Base-by-base conservation (phyloP, 2,888 invertebrate genomes). In the Meandrusa payeni region DNA sequence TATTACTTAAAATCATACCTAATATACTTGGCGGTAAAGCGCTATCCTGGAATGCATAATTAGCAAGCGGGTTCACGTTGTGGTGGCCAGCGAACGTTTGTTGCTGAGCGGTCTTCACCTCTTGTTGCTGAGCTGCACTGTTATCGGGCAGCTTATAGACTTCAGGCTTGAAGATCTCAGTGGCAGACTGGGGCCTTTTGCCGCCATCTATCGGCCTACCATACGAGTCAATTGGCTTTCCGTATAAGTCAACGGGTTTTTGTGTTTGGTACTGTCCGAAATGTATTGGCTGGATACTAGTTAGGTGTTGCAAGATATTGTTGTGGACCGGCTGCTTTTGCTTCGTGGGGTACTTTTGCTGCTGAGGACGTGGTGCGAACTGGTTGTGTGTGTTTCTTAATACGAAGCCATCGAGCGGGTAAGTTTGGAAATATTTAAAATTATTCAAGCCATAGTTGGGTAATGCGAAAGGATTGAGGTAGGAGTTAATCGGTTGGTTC, bases 401-500 rank as follows among this genome's bases (percentile, higher is more conserved):
- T 3, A 83, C 55, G 1, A 81, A 64, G n/a, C n/a, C n/a, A 22
- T 86, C 86, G 1, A 65, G 56, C 0, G 85, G 86, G 46, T 65
- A 83, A 57, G 77, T 85, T 46, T 85, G 87, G 7, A 83, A 52
- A 43, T 75, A 80, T 50, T 87, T 88, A 62, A 80, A 85, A 41
- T 79, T 79, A 11, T 71, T 59, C 1, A 70, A 47, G 0, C 67
- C 76, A 42, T 76, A 76, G 53, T 70, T 79, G 44, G 75, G 76
- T 33, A 75, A 57, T 0, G 75, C 62, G 50, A 82, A 88, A 0
- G 88, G 88, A 39, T 88, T 88, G 50, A 83, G 71, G 50, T 88
- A 88, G 0, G 81, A 70, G 53, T 74, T 87, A 43, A 88, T 79
- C 1, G 88, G 88, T 50, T 88, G 86, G 50, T 85, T 83, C 2